Base-by-base conservation (phyloP, 1,140 invertebrate species). In the Drosophila novamexicana region DNA sequence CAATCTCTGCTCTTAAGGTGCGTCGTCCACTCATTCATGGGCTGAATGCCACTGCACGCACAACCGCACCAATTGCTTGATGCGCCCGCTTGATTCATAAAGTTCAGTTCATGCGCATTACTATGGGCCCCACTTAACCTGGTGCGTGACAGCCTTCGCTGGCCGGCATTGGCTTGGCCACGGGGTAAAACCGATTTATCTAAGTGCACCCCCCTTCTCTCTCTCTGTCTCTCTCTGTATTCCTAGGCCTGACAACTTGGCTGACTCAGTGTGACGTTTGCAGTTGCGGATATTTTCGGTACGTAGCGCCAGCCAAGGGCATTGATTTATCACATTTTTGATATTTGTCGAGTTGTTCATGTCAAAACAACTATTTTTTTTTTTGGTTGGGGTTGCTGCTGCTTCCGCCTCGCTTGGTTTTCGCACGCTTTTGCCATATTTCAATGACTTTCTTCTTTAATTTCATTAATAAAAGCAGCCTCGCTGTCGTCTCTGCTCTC, bases 381-480 rank as follows among this genome's bases (percentile, higher is more conserved):
- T 42, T 73, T 68, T 61, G 61, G 42, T 64, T 66, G 45, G 34
- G 56, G n/a, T 61, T 64, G 37, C 44, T 49, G 42, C 18, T 36
- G 40, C 81, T 88, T 88, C 84, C 83, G 80, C 76, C 77, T 86
- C 65, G 63, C 29, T 52, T 16, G 71, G 56, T 59, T 88, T 88
- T 88, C 80, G 80, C 85, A 84, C 85, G 80, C 73, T 86, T 88
- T 79, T 88, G 61, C 58, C 63, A 57, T 56, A 53, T 58, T 50
- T 71, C 73, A 74, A 75, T 67, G 72, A 52, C 45, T 89, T 89
- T 88, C 84, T 89, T 88, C 77, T 77, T 84, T 80, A 89, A 88
- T 80, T 89, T 88, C 66, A 88, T 83, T 89, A 88, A 89, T 89
- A 73, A 86, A 86, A 79, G 70, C 77, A 59, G 68, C 73, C 42